Evolutionary conservation across 2,797 vertebrate genomes (phyloP), one percentile per base, ranked within the genome.

Genomic region (Knipowitschia caucasica): DNA sequence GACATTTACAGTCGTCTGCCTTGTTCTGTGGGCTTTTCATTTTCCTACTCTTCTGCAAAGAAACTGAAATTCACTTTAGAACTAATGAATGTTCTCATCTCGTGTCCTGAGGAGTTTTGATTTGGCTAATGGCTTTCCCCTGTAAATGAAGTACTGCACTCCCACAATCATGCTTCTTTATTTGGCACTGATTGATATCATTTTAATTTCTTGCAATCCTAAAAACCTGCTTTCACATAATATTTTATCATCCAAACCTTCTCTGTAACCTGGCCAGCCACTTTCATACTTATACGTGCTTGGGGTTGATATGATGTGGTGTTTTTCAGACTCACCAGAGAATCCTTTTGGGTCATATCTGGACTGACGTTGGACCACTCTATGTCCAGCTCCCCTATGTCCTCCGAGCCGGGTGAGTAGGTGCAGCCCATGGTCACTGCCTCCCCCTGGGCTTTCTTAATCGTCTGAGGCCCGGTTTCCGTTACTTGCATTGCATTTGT

Each of bases 301-400:
- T 10, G 27, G 27, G 10, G 6, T 29, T 29, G 27, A 29, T 7
- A 30, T 9, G 9, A 29, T 10, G 10, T 9, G 9, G 29, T n/a
- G 1, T 20, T 12, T 20, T 40, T 6, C 4, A 26, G 7, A 49
- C 93, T 83, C 68, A 96, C 95, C 89, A 94, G 86, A 0, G 77
- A 77, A 77, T 95, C 93, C 5, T 92, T 92, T 49, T 87, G 76
- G 0, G 92, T 84, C 55, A 91, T 90, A 53, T 95, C 94, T 0
- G 92, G 91, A 5, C 86, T 92, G 80, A 96, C 67, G 38, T 87
- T 87, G 80, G 77, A 90, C 95, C 95, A 98, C 55, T 96, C 93
- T 0, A 97, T 92, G 62, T 95, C 95, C 72, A 95, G 77, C 0
- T 89, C 90, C 17, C 95, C 95, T 0, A 69, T 85, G 71, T 96